These are phyloP conservation scores for Prietella phreatophila DNA, from an alignment of 2,113 vertebrate species.

Conservation along the genomic window DNA sequence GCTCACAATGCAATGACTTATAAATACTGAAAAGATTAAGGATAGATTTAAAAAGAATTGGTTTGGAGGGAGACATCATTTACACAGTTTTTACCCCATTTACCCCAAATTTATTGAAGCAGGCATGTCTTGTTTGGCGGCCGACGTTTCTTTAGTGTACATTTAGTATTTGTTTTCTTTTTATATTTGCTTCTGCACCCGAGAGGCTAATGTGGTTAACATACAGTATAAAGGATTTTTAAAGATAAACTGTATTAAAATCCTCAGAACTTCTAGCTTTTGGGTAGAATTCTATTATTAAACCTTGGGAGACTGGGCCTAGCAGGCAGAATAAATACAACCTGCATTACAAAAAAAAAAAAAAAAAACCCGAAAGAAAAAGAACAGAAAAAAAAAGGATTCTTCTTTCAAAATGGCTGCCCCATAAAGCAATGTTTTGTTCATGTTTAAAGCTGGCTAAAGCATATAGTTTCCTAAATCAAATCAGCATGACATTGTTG, in stretches of 20 bases:
- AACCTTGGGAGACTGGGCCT: background rate
- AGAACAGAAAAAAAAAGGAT: too few species aligned
- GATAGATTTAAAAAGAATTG: background rate
- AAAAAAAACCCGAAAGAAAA: too few species aligned
- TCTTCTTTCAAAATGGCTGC: background rate
- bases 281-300: background rate
- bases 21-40: background rate
- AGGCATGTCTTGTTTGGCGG: background rate
- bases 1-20: background rate
- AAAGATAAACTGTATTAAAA: background rate
- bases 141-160: background rate
- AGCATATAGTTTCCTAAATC: background rate
- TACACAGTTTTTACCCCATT: background rate
- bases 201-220: background rate
- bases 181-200: background rate
- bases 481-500: background rate
- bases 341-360: background rate
- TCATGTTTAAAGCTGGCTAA: background rate
- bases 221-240: background rate
- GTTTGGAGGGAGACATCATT: background rate
- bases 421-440: background rate
- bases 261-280: background rate
- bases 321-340: background rate
- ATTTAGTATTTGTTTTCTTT: background rate
- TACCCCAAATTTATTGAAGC: background rate